Evolutionary conservation across 2,113 vertebrate species (phyloP), one percentile per base, ranked within the genome.

Genomic region (Otus sunia): DNA sequence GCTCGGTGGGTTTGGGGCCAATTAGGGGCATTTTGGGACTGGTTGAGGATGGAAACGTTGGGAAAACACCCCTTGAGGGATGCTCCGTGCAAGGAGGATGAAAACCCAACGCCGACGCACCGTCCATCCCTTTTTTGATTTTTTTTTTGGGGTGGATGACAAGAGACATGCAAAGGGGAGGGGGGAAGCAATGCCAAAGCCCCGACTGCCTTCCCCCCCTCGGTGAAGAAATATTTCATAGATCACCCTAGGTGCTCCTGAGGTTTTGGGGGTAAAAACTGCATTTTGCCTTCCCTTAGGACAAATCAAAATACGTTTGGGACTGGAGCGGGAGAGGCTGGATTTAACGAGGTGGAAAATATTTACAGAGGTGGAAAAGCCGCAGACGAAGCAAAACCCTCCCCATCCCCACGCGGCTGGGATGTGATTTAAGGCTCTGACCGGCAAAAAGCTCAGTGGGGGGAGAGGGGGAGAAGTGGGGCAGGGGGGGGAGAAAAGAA

Each of bases 191-290:
- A 25, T 9, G 71, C n/a, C 1, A 1, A 71, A 78, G 50, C 73
- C 64, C 82, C 6, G 3, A 41, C 16, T 0, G 9, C 72, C 72
- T 53, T 89, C 76, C 76, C 73, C 4, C 1, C 2, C n/a, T n/a
- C 2, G 20, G 62, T 66, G 60, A 30, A 67, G 49, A 56, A 73
- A n/a, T 10, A 39, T 55, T 60, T 37, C 56, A 12, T 15, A 41
- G 41, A 53, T 89, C 45, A 52, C 36, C 94, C 91, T 47, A 50
- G 94, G 97, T 90, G 97, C 97, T 98, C 95, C 97, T 96, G 96
- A 98, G 97, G 95, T 69, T 81, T 72, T 8, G 9, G 68, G 22
- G 9, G 3, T 2, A 8, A 32, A 66, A 83, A 37, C 1, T 11
- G 64, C 8, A 1, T 68, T 95, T 86, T 72, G 67, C 50, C 49